These are phyloP conservation scores for Drosophila kanekoi DNA, from an alignment of 2,888 invertebrate species.

Conservation along the genomic window DNA sequence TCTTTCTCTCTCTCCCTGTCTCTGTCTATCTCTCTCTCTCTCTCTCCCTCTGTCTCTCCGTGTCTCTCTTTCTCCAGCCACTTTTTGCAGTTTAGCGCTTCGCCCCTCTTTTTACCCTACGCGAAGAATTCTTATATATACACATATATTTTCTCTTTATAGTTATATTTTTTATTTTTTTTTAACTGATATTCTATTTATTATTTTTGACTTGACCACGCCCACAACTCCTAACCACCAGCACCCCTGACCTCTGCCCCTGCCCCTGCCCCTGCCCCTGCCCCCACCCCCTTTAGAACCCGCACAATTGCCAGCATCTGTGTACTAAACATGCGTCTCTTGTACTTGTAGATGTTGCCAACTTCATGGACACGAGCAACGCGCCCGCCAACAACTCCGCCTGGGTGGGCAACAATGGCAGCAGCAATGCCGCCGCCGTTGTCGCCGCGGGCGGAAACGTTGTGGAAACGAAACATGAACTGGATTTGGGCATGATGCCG, in stretches of 20 bases:
- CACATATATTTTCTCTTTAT: constrained; percentile 20
- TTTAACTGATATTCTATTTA: constrained; percentile 18
- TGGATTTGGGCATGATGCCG: constrained; percentile 89
- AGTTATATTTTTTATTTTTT: constrained; percentile 20
- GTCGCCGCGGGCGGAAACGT: constrained; percentile 59
- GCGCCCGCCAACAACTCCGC: constrained; percentile 17
- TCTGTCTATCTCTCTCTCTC: background rate
- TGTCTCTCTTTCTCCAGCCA: background rate
- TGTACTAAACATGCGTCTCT: constrained; percentile 61
- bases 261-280: background rate
- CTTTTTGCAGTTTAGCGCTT: constrained; percentile 24
- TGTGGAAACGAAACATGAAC: constrained; percentile 86
- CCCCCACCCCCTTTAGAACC: background rate
- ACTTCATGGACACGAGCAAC: constrained; percentile 80
- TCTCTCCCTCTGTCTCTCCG: background rate
- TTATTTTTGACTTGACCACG: constrained; percentile 8
- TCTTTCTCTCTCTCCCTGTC: background rate
- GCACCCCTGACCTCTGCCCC: background rate
- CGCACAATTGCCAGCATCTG: constrained; percentile 19
- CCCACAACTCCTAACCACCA: background rate
- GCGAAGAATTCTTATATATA: constrained; percentile 1
- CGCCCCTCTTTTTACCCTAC: constrained; percentile 1
- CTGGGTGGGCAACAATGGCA: constrained; percentile 9
- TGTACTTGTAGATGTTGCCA: constrained; percentile 82
- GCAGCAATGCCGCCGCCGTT: background rate